Base-by-base conservation (phyloP, 64 coral and sea anemone genomes). In the Porites lutea region DNA sequence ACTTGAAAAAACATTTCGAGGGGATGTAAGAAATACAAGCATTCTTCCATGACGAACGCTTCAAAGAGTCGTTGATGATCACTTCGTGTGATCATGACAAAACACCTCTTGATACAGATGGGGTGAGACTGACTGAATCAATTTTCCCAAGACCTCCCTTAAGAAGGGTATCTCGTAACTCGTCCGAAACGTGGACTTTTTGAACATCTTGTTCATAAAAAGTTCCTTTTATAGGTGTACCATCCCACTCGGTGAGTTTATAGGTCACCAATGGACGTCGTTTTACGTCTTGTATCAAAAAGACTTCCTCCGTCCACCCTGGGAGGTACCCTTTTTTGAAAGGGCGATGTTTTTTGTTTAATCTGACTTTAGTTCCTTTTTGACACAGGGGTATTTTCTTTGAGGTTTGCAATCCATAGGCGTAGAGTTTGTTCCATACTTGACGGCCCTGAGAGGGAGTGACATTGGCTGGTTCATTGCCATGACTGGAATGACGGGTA, bases 151-250 rank as follows among this genome's bases (percentile, higher is more conserved):
- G 27, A 37, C 27, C 27, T 37, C 27, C 27, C 27, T 37, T 37
- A 37, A 37, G 27, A 37, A 37, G 27, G 27, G 27, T 37, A n/a
- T n/a, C n/a, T n/a, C n/a, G n/a, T n/a, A n/a, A 53, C 20, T 21
- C 22, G 10, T 59, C 11, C 13, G 60, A 22, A 37, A 92, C 46
- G 27, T 14, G 20, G 21, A 94, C 92, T n/a, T 45, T 49, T 83
- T 94, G 86, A 2, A 94, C 46, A 76, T 94, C 92, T 14, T 79
- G 65, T n/a, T 86, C 87, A 60, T 95, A 95, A 78, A 86, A 95
- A 13, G 87, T 73, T 8, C 93, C 88, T 79, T 90, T 49, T 1
- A 95, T 15, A 19, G 79, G 71, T 4, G 78, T 74, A 21, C 74
- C 87, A 59, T 90, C 92, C 21, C 60, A 84, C 77, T 94, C 92